Conservation (phyloP, 2,113 vertebrate genomes). For the Heterotilapia buettikoferi region DNA sequence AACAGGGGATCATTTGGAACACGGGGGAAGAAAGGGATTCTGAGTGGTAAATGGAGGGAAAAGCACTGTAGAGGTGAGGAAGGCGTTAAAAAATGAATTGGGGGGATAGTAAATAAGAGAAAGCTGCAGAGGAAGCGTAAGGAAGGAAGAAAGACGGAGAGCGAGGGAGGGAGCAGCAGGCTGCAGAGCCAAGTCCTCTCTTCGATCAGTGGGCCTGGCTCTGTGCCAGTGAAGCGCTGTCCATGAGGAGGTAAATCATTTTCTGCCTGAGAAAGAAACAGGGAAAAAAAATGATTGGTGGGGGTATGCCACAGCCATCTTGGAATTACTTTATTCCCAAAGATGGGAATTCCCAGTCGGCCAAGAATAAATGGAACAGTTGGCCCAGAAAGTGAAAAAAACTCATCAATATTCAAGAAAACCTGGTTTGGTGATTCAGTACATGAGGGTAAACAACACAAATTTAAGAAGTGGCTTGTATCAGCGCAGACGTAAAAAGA, state of each 20-base stretch:
- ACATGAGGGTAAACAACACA: conserved; percentile 1
- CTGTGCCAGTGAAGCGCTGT: conserved; percentile 57
- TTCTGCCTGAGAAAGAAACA: conserved; percentile 68
- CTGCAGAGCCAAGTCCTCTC: conserved; percentile 42
- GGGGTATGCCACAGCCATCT: conserved; percentile 52
- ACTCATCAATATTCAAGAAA: conserved; percentile 71
- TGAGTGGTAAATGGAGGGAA: neutral
- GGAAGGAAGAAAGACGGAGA: conserved; percentile 4
- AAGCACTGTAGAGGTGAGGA: neutral
- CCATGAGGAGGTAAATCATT: conserved; percentile 69
- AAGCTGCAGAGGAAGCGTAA: neutral
- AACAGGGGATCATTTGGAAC: conserved; percentile 32
- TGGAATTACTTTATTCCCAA: conserved; percentile 69
- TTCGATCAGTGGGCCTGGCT: conserved; percentile 62
- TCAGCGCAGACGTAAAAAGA: neutral
- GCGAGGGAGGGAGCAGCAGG: conserved; percentile 14
- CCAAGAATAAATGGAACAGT: conserved; percentile 71
- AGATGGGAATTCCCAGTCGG: conserved; percentile 66
- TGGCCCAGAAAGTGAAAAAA: conserved; percentile 50
- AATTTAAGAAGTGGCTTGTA: neutral
- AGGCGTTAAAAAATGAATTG: conserved; percentile 6
- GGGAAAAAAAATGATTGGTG: conserved; percentile 47
- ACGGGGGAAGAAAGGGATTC: neutral
- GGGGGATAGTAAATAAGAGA: neutral
- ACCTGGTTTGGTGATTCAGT: conserved; percentile 22